Conservation (phyloP, 1,140 invertebrate genomes). For the Hesperophylax magnus region DNA sequence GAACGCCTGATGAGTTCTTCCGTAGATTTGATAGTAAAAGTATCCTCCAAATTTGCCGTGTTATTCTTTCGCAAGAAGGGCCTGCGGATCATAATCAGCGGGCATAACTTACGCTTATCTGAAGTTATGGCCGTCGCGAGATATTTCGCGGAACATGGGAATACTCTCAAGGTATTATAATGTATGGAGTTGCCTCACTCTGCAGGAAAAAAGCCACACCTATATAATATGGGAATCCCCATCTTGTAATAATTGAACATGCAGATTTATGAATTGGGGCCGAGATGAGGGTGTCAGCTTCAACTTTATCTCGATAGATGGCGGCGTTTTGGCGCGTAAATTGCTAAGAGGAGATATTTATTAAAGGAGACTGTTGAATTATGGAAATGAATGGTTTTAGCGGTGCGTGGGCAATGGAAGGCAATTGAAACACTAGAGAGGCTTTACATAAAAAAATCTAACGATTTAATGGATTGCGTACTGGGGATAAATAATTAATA, state of each 20-base stretch:
- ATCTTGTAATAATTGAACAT: constrained; percentile 41
- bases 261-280: constrained; percentile 56
- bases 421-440: too few species aligned
- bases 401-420: too few species aligned
- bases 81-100: constrained; percentile 57
- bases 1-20: too few species aligned
- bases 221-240: not conserved
- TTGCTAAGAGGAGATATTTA: constrained; percentile 27
- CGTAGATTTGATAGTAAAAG: too few species aligned
- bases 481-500: too few species aligned
- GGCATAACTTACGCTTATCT: constrained; percentile 58
- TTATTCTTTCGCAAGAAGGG: constrained; percentile 46
- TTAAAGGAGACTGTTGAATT: constrained; percentile 14
- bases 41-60: constrained; percentile 35
- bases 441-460: too few species aligned
- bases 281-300: constrained; percentile 48
- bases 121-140: constrained; percentile 57
- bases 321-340: constrained; percentile 24
- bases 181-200: constrained; percentile 49
- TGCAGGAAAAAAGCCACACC: constrained; percentile 29
- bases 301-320: constrained; percentile 52
- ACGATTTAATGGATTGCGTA: too few species aligned
- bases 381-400: constrained; percentile 31
- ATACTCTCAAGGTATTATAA: constrained; percentile 58
- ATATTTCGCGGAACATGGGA: constrained; percentile 56